These are phyloP conservation scores for Zosterops hypoxanthus DNA, from an alignment of 2,113 vertebrate species.

Conservation along the genomic window DNA sequence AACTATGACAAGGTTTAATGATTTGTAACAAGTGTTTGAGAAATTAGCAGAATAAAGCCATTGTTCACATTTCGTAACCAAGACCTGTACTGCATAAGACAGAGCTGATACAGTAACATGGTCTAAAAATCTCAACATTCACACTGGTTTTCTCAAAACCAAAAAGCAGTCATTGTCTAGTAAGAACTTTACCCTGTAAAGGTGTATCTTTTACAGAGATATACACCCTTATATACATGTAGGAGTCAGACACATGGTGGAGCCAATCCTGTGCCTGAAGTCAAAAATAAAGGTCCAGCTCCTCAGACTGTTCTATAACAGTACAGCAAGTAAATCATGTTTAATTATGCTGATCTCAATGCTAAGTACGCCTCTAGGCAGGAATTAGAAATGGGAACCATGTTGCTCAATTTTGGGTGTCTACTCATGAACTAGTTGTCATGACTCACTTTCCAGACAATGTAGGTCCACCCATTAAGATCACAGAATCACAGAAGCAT, in stretches of 20 bases:
- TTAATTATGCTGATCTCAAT: background rate
- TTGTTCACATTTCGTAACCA: background rate
- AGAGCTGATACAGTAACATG: background rate
- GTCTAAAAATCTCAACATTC: background rate
- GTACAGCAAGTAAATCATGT: background rate
- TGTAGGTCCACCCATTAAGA: background rate
- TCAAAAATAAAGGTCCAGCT: background rate
- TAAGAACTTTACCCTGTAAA: background rate
- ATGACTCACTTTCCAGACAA: background rate
- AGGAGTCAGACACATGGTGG: background rate
- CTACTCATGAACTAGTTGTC: background rate
- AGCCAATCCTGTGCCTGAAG: background rate
- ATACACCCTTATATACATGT: background rate
- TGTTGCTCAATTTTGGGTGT: background rate
- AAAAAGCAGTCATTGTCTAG: background rate
- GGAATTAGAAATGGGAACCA: background rate
- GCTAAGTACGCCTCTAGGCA: background rate
- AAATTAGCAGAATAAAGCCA: background rate
- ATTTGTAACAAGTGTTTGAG: background rate
- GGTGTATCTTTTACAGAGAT: background rate
- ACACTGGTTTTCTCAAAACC: background rate
- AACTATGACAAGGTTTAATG: background rate
- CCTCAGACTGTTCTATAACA: background rate
- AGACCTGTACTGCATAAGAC: background rate
- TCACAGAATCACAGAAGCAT: background rate